Base-by-base conservation (phyloP, 2,797 vertebrate genomes). In the Sardinella longiceps region DNA sequence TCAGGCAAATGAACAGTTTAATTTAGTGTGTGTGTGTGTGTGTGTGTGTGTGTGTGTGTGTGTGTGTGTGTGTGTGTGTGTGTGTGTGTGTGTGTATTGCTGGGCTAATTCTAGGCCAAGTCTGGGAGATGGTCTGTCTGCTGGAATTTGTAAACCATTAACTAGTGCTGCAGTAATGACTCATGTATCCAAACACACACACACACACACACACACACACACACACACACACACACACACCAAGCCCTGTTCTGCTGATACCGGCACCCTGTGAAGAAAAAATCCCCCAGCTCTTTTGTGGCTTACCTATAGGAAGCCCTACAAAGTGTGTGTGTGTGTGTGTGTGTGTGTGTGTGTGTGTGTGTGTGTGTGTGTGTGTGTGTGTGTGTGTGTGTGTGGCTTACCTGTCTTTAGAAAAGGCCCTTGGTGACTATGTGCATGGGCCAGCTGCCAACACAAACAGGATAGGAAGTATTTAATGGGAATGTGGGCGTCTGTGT, bases 381-480 rank as follows among this genome's bases (percentile, higher is more conserved):
- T 25, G 37, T 39, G 30, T 39, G 85, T 84, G 88, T 46, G 37
- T 85, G 15, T 37, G 90, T 50, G 81, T 10, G 91, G 90, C 90
- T 93, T 92, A 94, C 92, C 92, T 94, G 92, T 89, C 93, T 94
- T 92, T 91, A 92, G 89, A 92, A 23, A 92, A 93, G 58, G 91
- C 91, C 88, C 88, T 92, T 91, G 93, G 91, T 92, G 90, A 63
- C 60, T 63, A 93, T 89, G 91, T 89, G 91, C 43, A 43, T 91
- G 82, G 91, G 91, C 87, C 92, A 90, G 91, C 91, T 92, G 93
- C 90, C 91, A 89, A 94, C 92, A 94, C 93, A 94, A 94, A 95
- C 92, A 92, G 92, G 92, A 94, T 94, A 93, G 53, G 53, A 56
- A 56, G 53, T 77, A 70, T 88, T 63, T 81, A 48, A 30, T 82